phyloP scores from a whole-genome alignment of 2,113 vertebrate genomes.

The Nansenia antarctica region DNA sequence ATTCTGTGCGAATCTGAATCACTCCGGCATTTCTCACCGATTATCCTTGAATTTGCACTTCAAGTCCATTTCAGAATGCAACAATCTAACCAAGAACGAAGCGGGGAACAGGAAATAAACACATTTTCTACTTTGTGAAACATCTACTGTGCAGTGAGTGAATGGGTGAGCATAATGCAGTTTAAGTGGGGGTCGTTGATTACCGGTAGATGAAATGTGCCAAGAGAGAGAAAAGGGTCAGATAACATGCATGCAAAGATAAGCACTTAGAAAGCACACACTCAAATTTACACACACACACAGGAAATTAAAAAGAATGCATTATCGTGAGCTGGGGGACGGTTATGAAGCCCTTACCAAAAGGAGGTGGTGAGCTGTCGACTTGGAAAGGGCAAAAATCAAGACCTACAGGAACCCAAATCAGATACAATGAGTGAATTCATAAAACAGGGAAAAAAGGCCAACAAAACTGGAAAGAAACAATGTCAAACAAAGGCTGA shows the following conservation, averaged over 20 bases:
- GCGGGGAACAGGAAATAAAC: constrained; percentile 41
- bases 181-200: constrained; percentile 5
- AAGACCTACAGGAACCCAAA: constrained; percentile 99
- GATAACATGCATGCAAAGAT: constrained; percentile 27
- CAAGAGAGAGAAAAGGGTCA: not conserved
- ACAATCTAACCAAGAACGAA: constrained; percentile 17
- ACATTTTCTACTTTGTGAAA: constrained; percentile 18
- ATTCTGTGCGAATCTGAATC: constrained; percentile 23
- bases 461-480: constrained; percentile 20
- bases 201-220: constrained; percentile 43
- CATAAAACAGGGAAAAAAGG: constrained; percentile 63
- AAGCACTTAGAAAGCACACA: constrained; percentile 19
- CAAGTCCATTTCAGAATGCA: not conserved
- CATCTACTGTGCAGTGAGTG: constrained; percentile 29
- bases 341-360: constrained; percentile 94
- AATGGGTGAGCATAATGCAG: constrained; percentile 43
- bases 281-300: constrained; percentile 21
- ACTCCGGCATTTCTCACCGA: not conserved
- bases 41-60: constrained; percentile 7
- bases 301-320: constrained; percentile 64
- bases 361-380: constrained; percentile 94
- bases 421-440: constrained; percentile 92
- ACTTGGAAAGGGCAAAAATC: constrained; percentile 99
- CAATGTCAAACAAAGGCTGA: constrained; percentile 40
- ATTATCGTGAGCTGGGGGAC: constrained; percentile 81